Percentiles rank a stretch among this genome's conserved stretches.
phyloP scores from a whole-genome alignment of 2,113 vertebrate species.

The Scatophagus argus region DNA sequence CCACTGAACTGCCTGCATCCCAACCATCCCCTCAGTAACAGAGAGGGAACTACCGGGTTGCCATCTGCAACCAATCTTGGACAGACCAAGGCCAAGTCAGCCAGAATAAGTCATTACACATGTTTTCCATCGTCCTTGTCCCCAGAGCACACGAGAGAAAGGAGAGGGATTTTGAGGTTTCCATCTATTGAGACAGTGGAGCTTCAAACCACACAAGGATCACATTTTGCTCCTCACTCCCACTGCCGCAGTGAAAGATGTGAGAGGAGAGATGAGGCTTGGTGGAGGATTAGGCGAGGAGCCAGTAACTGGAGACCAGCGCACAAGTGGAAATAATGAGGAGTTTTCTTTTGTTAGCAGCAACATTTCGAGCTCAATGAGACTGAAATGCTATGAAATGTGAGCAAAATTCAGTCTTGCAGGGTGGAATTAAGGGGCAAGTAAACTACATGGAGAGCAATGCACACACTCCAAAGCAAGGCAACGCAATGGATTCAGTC shows the following conservation, averaged over 20 bases:
- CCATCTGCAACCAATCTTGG: conserved; percentile 85
- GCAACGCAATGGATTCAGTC: conserved; percentile 1
- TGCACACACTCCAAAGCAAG: not conserved
- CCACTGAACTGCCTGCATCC: conserved; percentile 59
- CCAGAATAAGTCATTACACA: conserved; percentile 82
- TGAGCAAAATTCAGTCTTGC: conserved; percentile 21
- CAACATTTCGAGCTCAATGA: not conserved
- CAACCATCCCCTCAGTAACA: conserved; percentile 59
- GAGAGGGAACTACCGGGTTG: conserved; percentile 62
- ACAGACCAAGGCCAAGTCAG: conserved; percentile 73
- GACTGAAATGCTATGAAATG: conserved; percentile 35
- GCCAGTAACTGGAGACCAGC: conserved; percentile 60
- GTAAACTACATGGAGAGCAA: not conserved
- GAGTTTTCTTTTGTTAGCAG: conserved; percentile 46
- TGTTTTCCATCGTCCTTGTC: conserved; percentile 84
- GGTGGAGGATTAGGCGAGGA: conserved; percentile 65
- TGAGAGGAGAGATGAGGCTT: conserved; percentile 57
- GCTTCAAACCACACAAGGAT: conserved; percentile 74
- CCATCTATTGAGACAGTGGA: conserved; percentile 69
- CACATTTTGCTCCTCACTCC: conserved; percentile 68
- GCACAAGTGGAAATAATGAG: conserved; percentile 71
- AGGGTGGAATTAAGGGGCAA: conserved; percentile 13
- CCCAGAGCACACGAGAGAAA: conserved; percentile 62
- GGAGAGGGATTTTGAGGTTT: conserved; percentile 69
- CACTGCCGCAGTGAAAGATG: conserved; percentile 57